Percentiles rank a stretch among this genome's conserved stretches.
Evolutionary conservation across 2,113 vertebrate genomes (phyloP).

Genomic region (Lophochroa leadbeateri): DNA sequence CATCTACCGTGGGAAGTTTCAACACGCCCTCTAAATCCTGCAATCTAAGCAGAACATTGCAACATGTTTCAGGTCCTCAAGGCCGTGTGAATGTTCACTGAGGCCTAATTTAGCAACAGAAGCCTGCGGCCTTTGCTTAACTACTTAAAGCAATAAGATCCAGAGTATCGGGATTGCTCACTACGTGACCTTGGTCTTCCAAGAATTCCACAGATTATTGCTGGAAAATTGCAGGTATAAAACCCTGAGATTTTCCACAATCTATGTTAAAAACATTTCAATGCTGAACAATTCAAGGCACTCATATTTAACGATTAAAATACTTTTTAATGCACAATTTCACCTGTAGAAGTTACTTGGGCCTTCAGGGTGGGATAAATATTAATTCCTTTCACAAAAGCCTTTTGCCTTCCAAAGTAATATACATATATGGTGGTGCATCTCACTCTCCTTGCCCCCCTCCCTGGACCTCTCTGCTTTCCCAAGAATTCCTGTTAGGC

Average conservation of each 20-base stretch:
- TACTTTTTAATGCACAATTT: neutral
- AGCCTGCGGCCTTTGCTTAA: too few species aligned
- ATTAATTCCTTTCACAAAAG: neutral
- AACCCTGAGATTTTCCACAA: neutral
- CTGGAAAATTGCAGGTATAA: neutral
- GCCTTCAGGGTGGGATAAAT: neutral
- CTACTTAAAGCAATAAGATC: too few species aligned
- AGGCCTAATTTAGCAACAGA: too few species aligned
- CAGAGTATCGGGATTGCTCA: too few species aligned
- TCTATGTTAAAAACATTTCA: neutral
- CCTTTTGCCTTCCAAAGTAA: neutral
- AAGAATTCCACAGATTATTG: neutral
- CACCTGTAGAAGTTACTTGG: neutral
- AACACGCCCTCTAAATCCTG: too few species aligned
- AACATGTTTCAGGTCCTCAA: too few species aligned
- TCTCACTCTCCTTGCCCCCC: neutral
- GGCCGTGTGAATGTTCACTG: too few species aligned
- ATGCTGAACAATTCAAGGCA: neutral
- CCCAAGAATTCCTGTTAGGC: neutral
- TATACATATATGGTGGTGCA: neutral
- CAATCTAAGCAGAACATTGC: too few species aligned
- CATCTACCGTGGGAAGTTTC: too few species aligned
- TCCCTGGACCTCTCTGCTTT: neutral
- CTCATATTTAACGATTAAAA: neutral
- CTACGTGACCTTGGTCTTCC: too few species aligned